Conservation (phyloP, 2,797 vertebrate species). For the Choloepus didactylus region DNA sequence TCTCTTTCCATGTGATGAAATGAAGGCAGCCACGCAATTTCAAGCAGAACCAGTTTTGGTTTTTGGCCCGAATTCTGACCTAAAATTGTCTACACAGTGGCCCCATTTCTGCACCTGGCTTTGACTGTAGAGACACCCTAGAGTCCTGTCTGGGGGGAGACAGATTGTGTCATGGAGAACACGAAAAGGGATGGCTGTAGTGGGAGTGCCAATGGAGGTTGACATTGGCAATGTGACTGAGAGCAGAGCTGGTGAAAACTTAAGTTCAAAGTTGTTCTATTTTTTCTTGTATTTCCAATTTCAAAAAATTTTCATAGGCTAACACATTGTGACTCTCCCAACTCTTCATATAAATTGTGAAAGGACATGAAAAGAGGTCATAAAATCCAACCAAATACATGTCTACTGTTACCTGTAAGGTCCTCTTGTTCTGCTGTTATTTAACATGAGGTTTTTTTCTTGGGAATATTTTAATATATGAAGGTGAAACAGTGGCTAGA, state of each 20-base stretch:
- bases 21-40: constrained; percentile 19
- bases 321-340: constrained; percentile 62
- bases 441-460: constrained; percentile 63
- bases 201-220: background rate
- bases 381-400: constrained; percentile 61
- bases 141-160: background rate
- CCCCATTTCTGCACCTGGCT: constrained; percentile 40
- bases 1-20: background rate
- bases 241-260: constrained; percentile 41
- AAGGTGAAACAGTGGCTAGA: constrained; percentile 32
- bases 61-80: constrained; percentile 8
- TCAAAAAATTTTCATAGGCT: constrained; percentile 55
- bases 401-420: constrained; percentile 51
- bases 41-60: background rate
- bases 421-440: constrained; percentile 68
- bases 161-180: background rate
- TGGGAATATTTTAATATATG: constrained; percentile 46
- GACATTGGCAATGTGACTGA: constrained; percentile 45
- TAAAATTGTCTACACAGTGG: constrained; percentile 55
- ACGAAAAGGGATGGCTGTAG: background rate
- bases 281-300: background rate
- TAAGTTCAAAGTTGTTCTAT: constrained; percentile 55
- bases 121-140: background rate
- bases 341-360: constrained; percentile 73
- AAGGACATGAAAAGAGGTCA: constrained; percentile 61